Evolutionary conservation across 2,113 vertebrate species (phyloP).

Genomic region (Calidris pygmaea): DNA sequence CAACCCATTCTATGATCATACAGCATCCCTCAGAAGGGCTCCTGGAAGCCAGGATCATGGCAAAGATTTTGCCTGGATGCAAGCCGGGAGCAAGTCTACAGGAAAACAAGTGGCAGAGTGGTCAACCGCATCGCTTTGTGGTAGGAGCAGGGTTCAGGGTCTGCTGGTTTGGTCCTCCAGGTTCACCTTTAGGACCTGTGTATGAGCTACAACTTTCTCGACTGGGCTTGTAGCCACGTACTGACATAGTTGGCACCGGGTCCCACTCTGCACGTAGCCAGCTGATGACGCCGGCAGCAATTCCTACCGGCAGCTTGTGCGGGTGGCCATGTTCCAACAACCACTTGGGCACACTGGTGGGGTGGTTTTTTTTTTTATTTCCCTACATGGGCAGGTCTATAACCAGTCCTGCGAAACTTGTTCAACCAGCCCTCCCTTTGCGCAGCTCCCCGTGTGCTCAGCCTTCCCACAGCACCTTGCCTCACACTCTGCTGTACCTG

Average conservation of each 20-base stretch:
- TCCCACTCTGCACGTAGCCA: background rate
- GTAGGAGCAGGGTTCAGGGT: background rate
- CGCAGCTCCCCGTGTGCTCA: background rate
- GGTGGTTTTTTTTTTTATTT: background rate
- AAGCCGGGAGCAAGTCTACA: background rate
- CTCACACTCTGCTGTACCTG: background rate
- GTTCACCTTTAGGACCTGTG: background rate
- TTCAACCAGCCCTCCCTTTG: background rate
- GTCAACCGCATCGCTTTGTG: background rate
- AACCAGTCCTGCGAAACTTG: conserved; percentile 26
- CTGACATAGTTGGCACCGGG: background rate
- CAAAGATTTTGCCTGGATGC: background rate
- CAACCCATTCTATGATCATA: background rate
- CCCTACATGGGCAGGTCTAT: background rate
- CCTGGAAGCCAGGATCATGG: background rate
- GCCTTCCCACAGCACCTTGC: conserved; percentile 30
- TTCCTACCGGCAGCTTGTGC: background rate
- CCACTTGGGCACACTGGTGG: background rate
- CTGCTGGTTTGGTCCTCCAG: background rate
- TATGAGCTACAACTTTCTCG: fast-evolving
- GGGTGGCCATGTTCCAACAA: background rate
- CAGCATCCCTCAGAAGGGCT: fast-evolving
- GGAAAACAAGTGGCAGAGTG: background rate
- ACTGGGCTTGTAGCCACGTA: fast-evolving
- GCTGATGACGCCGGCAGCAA: background rate